Evolutionary conservation across 2,113 vertebrate species (phyloP).

Genomic region (Rhadina sibilatrix): DNA sequence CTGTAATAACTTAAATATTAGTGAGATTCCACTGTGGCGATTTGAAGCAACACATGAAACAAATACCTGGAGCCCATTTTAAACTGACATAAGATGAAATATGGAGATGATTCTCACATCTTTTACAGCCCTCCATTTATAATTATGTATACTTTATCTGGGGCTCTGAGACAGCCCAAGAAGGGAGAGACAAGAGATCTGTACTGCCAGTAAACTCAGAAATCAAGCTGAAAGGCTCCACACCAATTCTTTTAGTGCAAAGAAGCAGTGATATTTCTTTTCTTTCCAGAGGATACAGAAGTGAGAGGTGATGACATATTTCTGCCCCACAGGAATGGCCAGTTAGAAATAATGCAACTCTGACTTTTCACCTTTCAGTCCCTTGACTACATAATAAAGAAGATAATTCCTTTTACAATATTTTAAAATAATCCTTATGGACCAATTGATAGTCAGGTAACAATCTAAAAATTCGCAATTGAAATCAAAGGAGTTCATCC

Average conservation of each 20-base stretch:
- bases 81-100: neutral
- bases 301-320: neutral
- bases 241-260: neutral
- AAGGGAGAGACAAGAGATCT: neutral
- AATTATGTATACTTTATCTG: neutral
- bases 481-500: neutral
- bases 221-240: neutral
- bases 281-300: neutral
- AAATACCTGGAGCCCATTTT: neutral
- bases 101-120: neutral
- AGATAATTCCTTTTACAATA: neutral
- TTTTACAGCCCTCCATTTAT: neutral
- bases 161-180: neutral
- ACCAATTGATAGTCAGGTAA: neutral
- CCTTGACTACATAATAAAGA: neutral
- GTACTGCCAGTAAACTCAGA: neutral
- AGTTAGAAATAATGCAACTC: neutral
- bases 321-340: neutral
- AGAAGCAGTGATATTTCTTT: neutral
- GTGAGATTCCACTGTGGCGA: neutral
- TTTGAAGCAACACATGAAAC: neutral
- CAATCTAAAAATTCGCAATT: neutral
- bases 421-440: neutral
- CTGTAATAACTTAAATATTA: neutral
- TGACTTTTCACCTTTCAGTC: neutral